Evolutionary conservation across 2,113 vertebrate species (phyloP).

Genomic region (Calidris pugnax): DNA sequence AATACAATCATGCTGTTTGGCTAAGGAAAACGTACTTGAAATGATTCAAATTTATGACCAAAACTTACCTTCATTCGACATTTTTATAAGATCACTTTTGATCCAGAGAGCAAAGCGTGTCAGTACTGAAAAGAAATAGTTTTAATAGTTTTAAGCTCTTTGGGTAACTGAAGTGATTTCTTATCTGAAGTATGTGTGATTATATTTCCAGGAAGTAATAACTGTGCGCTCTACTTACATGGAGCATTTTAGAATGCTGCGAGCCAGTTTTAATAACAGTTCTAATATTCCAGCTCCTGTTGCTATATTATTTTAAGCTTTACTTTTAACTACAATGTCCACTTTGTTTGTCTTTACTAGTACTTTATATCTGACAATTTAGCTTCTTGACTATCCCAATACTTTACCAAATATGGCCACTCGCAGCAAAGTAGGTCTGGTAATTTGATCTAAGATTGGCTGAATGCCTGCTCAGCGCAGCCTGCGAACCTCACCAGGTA

Average conservation of each 20-base stretch:
- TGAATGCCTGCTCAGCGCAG: conserved; percentile 24
- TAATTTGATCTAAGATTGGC: conserved; percentile 62
- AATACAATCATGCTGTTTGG: neutral
- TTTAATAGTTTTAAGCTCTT: neutral
- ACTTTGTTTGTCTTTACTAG: conserved; percentile 49
- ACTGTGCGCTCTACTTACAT: neutral
- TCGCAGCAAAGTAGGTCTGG: conserved; percentile 58
- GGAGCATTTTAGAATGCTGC: conserved; percentile 10
- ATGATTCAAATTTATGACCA: neutral
- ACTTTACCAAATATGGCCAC: conserved; percentile 73
- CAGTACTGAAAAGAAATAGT: neutral
- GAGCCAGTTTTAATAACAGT: conserved; percentile 9
- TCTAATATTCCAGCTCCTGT: conserved; percentile 2
- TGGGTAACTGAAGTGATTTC: neutral
- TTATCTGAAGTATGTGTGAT: conserved; percentile 5
- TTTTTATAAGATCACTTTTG: conserved; percentile 5
- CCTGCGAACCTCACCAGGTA: conserved; percentile 49
- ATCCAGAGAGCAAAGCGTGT: neutral
- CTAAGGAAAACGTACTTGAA: neutral
- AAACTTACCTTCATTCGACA: neutral
- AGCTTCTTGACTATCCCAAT: conserved; percentile 48
- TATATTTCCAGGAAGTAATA: conserved; percentile 23
- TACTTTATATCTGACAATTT: conserved; percentile 50
- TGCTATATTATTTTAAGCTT: conserved; percentile 55
- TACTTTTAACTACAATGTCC: conserved; percentile 37